A percentile compares a stretch with the other conserved stretches of the same genome.
Conservation (phyloP, 2,888 invertebrate species). For the Drosophila prostipennis region DNA sequence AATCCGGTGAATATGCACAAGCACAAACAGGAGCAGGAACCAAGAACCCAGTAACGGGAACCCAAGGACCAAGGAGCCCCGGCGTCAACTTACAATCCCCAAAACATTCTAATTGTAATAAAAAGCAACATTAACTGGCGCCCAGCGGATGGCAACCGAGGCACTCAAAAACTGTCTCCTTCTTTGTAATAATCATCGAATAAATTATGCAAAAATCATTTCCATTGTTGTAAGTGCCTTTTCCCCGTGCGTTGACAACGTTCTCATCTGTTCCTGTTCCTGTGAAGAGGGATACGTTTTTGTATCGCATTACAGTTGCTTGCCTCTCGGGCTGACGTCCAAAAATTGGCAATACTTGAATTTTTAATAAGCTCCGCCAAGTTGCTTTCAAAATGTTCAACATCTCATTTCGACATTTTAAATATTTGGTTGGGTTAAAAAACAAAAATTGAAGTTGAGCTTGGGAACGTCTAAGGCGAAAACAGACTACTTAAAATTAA, state of each 20-base stretch:
- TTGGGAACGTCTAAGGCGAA: not conserved
- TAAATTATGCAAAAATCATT: conserved; percentile 84
- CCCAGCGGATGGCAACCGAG: conserved; percentile 14
- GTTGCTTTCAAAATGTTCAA: conserved; percentile 55
- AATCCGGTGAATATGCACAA: conserved; percentile 75
- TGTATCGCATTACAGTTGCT: conserved; percentile 71
- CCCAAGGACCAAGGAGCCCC: not conserved
- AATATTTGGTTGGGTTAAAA: conserved; percentile 4
- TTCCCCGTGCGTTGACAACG: conserved; percentile 25
- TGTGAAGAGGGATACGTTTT: conserved; percentile 28
- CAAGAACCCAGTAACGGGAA: not conserved
- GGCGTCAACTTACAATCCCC: conserved; percentile 34
- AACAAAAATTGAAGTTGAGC: not conserved
- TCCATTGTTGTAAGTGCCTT: conserved; percentile 78
- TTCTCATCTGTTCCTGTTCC: conserved; percentile 44
- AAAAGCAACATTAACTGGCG: conserved; percentile 67
- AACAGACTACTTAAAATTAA: too few species aligned
- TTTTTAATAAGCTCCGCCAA: conserved; percentile 73
- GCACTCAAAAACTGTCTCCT: conserved; percentile 52
- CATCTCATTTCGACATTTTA: conserved; percentile 23
- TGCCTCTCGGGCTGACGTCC: conserved; percentile 28
- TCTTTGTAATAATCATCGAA: conserved; percentile 83
- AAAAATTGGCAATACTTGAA: conserved; percentile 76
- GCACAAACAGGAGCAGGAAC: conserved; percentile 46
- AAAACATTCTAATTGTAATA: conserved; percentile 79